Evolutionary conservation across 2,797 vertebrate genomes (phyloP), one percentile per base, ranked within the genome.

Genomic region (Crocodylus rhombifer): DNA sequence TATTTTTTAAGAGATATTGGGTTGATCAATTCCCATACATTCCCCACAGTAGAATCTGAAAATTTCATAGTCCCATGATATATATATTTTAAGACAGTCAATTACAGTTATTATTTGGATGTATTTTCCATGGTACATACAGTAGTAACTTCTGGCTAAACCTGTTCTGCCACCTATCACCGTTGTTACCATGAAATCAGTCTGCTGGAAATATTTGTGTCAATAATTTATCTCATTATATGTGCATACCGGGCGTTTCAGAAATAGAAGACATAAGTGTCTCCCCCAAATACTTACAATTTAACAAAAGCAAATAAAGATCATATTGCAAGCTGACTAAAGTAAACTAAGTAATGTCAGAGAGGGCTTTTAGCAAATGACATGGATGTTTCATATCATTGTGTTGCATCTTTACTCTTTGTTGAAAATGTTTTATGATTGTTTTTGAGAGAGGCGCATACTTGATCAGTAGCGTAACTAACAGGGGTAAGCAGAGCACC

Each of bases 201-300:
- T 7, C 9, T 87, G 88, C 60, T 61, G 16, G 58, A 18, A 77
- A 42, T 63, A 57, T 18, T 7, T 75, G 61, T 56, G 12, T 55
- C 42, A 69, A 57, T 80, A 26, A 58, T 89, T 67, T 82, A 20
- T 84, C 77, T 73, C 91, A 60, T 87, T 76, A 67, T 60, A 80
- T 55, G 28, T 23, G 63, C 36, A 67, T 3, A 0, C 23, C 77
- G 42, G 42, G 36, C 80, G 92, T 93, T 91, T 25, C 57, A 63
- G 80, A 26, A 28, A 17, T 16, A 63, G 11, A 86, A 64, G 23
- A n/a, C 80, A 90, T 74, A 4, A 26, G 80, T 96, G 36, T 36
- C 42, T 36, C 42, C 12, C 51, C 4, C 63, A 92, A 95, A 20
- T 76, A 57, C 25, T 84, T 65, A 61, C 91, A 82, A 83, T 93